Evolutionary conservation across 2,797 vertebrate species (phyloP).

Genomic region (Urosaurus nigricauda): DNA sequence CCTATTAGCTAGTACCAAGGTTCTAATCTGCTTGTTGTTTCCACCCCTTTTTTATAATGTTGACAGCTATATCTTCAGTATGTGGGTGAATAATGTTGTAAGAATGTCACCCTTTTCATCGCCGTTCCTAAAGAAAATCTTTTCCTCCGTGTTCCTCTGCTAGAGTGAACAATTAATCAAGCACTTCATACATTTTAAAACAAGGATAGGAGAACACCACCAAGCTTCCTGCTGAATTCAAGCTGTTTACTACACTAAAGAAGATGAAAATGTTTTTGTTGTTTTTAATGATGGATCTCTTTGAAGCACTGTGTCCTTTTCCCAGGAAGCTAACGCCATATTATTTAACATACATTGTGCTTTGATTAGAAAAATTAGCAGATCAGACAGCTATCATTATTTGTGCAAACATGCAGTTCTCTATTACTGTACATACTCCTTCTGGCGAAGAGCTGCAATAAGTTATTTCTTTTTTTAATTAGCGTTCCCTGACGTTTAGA

Average conservation of each 20-base stretch:
- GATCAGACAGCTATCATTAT: constrained; percentile 20
- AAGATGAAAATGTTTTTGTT: constrained; percentile 49
- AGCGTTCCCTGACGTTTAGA: constrained; percentile 43
- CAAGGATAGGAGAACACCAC: not conserved
- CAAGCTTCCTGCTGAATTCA: constrained; percentile 55
- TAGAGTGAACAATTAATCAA: constrained; percentile 58
- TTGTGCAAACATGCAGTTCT: not conserved
- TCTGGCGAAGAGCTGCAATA: constrained; percentile 40
- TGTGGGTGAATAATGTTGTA: constrained; percentile 29
- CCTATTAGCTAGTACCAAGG: no score
- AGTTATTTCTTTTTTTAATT: constrained; percentile 58
- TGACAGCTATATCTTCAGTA: constrained; percentile 49
- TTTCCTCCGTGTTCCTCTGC: constrained; percentile 32
- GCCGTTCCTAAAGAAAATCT: constrained; percentile 38
- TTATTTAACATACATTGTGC: constrained; percentile 19
- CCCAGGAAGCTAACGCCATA: constrained; percentile 33
- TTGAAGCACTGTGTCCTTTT: constrained; percentile 43
- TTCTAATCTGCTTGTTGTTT: no score
- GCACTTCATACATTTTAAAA: constrained; percentile 59
- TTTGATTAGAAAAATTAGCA: constrained; percentile 59
- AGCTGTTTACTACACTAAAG: constrained; percentile 47
- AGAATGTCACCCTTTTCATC: constrained; percentile 35
- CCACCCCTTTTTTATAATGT: not conserved
- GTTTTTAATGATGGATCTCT: constrained; percentile 35
- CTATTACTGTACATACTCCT: constrained; percentile 24